phyloP scores from a whole-genome alignment of 2,888 invertebrate species.

The Heliconius ethilla region DNA sequence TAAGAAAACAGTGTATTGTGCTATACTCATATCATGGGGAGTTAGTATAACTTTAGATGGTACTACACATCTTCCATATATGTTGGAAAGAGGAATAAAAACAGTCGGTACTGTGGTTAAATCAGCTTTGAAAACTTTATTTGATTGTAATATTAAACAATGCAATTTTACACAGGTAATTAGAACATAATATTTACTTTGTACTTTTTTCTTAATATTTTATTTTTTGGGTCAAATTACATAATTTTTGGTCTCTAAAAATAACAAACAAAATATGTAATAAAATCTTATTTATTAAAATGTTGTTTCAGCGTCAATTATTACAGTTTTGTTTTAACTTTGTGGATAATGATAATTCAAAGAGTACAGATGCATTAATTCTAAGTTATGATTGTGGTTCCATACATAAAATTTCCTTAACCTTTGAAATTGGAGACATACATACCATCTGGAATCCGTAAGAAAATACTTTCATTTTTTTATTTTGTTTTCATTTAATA shows the following conservation, averaged over 20 bases:
- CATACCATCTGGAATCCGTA: constrained; percentile 71
- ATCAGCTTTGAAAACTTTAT: constrained; percentile 63
- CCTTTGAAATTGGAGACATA: constrained; percentile 69
- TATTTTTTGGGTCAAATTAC: background rate
- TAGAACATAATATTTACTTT: background rate
- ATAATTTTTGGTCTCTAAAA: no score
- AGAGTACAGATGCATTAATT: constrained; percentile 61
- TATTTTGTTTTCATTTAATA: no score
- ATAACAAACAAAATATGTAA: background rate
- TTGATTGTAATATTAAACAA: constrained; percentile 75
- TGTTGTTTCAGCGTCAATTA: constrained; percentile 63
- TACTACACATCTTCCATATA: constrained; percentile 69
- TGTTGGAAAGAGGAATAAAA: constrained; percentile 73
- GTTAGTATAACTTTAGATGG: constrained; percentile 52
- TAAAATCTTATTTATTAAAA: no score
- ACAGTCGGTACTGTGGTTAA: constrained; percentile 65
- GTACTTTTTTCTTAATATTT: background rate
- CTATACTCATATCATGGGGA: constrained; percentile 74
- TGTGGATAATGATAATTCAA: constrained; percentile 63
- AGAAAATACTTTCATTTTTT: constrained; percentile 35
- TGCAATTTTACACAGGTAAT: constrained; percentile 71
- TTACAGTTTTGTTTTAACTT: constrained; percentile 68
- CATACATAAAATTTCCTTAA: constrained; percentile 63
- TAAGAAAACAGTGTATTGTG: constrained; percentile 55
- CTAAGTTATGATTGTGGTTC: constrained; percentile 61